Conservation (phyloP, 2,113 vertebrate species). For the Gambusia holbrooki region DNA sequence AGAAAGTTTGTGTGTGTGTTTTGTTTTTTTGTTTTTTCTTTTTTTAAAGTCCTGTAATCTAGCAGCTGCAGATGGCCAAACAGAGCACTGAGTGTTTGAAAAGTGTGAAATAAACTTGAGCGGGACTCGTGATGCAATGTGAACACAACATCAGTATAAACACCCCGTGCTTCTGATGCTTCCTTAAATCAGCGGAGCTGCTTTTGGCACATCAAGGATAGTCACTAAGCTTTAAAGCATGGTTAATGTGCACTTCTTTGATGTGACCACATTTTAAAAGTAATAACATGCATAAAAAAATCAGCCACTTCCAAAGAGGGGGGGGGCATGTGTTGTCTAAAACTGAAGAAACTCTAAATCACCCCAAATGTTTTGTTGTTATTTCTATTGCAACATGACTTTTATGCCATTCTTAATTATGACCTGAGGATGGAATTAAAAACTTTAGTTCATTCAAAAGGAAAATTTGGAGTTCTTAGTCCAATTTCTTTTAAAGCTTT, state of each 20-base stretch:
- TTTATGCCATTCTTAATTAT: neutral
- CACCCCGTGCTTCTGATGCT: neutral
- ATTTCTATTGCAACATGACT: neutral
- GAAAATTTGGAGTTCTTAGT: no score
- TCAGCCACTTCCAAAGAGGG: neutral
- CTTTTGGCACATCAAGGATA: no score
- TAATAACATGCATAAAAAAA: neutral
- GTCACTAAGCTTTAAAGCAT: no score
- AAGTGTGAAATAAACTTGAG: conserved; percentile 35
- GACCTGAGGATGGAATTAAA: neutral
- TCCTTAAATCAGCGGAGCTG: neutral
- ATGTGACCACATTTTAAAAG: neutral
- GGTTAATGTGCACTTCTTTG: no score
- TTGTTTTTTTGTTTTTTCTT: neutral
- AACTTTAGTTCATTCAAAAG: neutral
- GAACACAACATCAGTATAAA: neutral
- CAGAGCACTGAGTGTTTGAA: conserved; percentile 58
- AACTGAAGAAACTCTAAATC: neutral
- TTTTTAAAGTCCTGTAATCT: conserved; percentile 38
- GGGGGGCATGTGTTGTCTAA: neutral
- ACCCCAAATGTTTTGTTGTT: neutral
- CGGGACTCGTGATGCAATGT: conserved; percentile 62
- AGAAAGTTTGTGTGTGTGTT: conserved; percentile 17
- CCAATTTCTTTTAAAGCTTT: no score
- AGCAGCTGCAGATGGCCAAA: conserved; percentile 39